Conservation (phyloP, 1,140 invertebrate genomes). For the Caenorhabditis briggsae region DNA sequence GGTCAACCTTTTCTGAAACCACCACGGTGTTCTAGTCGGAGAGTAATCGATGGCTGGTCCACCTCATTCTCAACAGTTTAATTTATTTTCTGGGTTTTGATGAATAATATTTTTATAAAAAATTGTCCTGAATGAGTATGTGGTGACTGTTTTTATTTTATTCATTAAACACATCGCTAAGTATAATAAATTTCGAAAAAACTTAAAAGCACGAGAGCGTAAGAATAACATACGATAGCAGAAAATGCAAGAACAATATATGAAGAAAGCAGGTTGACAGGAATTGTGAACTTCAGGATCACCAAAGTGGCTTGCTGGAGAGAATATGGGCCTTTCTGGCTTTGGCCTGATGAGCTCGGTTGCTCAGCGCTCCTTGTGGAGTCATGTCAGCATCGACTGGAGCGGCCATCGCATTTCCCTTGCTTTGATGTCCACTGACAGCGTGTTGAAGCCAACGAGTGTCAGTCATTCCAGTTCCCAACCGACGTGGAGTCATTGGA, state of each 20-base stretch:
- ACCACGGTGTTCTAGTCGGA: slow-evolving; percentile 47
- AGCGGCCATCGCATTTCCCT: slow-evolving; percentile 63
- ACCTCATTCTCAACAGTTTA: slow-evolving; percentile 44
- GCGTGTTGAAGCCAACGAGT: slow-evolving; percentile 70
- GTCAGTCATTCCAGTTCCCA: slow-evolving; percentile 67
- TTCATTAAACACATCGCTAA: slow-evolving; percentile 29
- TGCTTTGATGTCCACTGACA: slow-evolving; percentile 69
- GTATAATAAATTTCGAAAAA: slow-evolving; percentile 38
- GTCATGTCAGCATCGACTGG: slow-evolving; percentile 66
- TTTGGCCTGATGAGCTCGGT: slow-evolving; percentile 70
- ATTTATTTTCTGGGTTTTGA: slow-evolving; percentile 49
- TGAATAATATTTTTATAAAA: slow-evolving; percentile 48
- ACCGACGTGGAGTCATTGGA: slow-evolving; percentile 69
- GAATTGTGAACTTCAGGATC: background rate
- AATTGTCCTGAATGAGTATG: background rate
- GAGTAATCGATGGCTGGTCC: slow-evolving; percentile 50
- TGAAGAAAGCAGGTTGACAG: background rate
- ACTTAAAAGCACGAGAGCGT: slow-evolving; percentile 3
- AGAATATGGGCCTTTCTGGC: slow-evolving; percentile 70
- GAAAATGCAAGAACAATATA: slow-evolving; percentile 4
- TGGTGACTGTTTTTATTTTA: slow-evolving; percentile 20
- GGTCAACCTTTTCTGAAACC: slow-evolving; percentile 36
- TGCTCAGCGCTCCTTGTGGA: slow-evolving; percentile 68
- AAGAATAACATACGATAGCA: background rate
- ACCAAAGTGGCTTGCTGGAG: slow-evolving; percentile 73